Evolutionary conservation across 2,888 invertebrate species (phyloP).

Genomic region (Polyommatus icarus): DNA sequence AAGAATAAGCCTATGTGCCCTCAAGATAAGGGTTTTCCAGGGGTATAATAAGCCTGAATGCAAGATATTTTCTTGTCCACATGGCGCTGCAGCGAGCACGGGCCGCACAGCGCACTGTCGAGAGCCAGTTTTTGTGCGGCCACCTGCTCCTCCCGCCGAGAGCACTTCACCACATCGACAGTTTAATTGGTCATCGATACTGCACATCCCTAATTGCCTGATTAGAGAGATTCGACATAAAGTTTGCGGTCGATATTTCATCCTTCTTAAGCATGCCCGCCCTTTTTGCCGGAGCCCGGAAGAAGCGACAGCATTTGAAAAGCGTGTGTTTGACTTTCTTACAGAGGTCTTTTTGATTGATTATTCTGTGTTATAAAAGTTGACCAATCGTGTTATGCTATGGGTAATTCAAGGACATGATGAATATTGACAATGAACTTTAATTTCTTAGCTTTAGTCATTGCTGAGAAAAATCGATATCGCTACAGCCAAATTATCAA

Average conservation of each 20-base stretch:
- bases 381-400: too few species aligned
- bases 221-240: conserved; percentile 3
- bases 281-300: too few species aligned
- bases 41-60: neutral
- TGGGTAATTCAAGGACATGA: too few species aligned
- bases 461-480: too few species aligned
- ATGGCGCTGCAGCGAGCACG: neutral
- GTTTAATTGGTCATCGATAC: conserved; percentile 6
- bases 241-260: neutral
- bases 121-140: conserved; percentile 32
- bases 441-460: too few species aligned
- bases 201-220: conserved; percentile 13
- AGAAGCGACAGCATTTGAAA: too few species aligned
- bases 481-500: too few species aligned
- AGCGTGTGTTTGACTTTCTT: too few species aligned
- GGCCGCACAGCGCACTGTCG: neutral
- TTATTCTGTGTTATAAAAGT: too few species aligned
- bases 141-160: conserved; percentile 16
- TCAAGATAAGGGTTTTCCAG: neutral
- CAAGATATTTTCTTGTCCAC: neutral
- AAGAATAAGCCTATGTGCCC: neutral
- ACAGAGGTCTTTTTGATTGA: too few species aligned
- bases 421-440: too few species aligned
- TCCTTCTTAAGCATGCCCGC: neutral
- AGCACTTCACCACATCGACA: conserved; percentile 1